Base-by-base conservation (phyloP, 2,888 invertebrate genomes). In the Sepiola atlantica region DNA sequence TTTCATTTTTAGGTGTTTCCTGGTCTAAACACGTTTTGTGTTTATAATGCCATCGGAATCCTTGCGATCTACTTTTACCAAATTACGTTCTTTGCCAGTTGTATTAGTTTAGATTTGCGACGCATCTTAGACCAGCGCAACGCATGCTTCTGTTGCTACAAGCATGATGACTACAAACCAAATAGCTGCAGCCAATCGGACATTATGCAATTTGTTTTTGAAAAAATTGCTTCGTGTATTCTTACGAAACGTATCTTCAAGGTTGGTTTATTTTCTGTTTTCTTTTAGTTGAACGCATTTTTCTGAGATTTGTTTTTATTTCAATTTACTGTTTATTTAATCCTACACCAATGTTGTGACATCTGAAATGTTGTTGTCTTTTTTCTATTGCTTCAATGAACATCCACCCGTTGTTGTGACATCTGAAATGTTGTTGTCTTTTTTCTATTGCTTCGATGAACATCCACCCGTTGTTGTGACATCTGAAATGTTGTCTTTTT, bases 1-100 rank as follows among this genome's bases (percentile, higher is more conserved):
- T 12, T 95, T 92, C 94, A 57, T 92, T 95, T 95, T 35, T 95
- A 98, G 98, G 98, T 98, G 96, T 97, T 99, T 95, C 98, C 98
- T 35, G 98, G 98, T 10, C 97, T 99, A 61, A 98, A 98, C 97
- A 98, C 98, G 0, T 98, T 98, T 97, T 98, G 99, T 97, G 98
- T 98, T 94, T 98, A 98, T 97, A 98, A 98, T 28, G 98, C 98
- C 18, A 97, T 98, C 2, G 98, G 98, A 35, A 98, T 98, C 1
- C 98, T 98, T 94, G 98, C 98, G 96, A 98, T 98, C 45, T 98
- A 98, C 96, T 93, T 96, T 35, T 95, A 96, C 55, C 98, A 98
- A 95, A 98, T 98, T 16, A 98, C 98, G n/a, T 98, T 98, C 97
- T 98, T 98, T 97, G 98, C 98, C 28, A 98, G 98, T 3, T 98